Evolutionary conservation across 2,797 vertebrate species (phyloP).

Genomic region (Rhabdophis nuchalis): DNA sequence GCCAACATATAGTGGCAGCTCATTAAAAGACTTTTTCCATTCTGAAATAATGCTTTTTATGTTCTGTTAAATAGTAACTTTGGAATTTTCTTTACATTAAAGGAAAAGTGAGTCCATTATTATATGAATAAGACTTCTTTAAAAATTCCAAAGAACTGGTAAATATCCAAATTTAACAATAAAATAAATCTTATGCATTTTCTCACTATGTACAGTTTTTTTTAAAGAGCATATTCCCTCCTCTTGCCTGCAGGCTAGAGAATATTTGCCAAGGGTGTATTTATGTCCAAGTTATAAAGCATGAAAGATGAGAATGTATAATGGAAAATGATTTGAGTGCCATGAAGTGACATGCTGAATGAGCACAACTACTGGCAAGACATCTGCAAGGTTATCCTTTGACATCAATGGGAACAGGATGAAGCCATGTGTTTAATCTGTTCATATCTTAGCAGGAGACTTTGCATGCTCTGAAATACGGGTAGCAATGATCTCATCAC

Average conservation of each 20-base stretch:
- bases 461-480: conserved; percentile 35
- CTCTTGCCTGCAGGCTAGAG: conserved; percentile 29
- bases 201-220: conserved; percentile 1
- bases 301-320: conserved; percentile 34
- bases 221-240: conserved; percentile 26
- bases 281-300: conserved; percentile 39
- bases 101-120: background rate
- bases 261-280: conserved; percentile 51
- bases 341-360: conserved; percentile 31
- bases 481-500: conserved; percentile 47
- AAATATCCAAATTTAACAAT: conserved; percentile 6
- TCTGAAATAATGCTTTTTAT: background rate
- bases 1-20: background rate
- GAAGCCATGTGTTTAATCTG: conserved; percentile 27
- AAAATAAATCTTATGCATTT: conserved; percentile 4
- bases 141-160: background rate
- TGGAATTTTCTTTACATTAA: background rate
- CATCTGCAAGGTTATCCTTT: conserved; percentile 30
- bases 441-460: conserved; percentile 41
- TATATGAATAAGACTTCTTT: background rate
- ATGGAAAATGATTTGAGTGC: conserved; percentile 42
- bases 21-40: background rate
- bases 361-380: conserved; percentile 34
- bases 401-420: conserved; percentile 33
- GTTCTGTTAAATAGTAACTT: background rate